A percentile compares a stretch with the other conserved stretches of the same genome.
Evolutionary conservation across 2,113 vertebrate species (phyloP).

Genomic region (Arizona elegans): DNA sequence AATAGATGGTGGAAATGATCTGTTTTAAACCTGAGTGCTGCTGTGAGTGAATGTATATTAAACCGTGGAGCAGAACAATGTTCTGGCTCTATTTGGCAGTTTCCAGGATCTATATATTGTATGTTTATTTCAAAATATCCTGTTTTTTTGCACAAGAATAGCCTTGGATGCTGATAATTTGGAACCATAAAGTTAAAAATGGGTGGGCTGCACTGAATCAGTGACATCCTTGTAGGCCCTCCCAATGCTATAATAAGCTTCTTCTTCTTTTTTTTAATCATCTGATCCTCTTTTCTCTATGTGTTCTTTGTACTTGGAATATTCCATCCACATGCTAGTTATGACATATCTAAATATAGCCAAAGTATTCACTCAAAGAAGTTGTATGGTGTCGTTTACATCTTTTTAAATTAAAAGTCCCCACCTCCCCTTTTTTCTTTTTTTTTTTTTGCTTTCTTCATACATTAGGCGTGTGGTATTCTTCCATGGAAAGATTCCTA

Average conservation of each 20-base stretch:
- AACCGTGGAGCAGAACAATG: not conserved
- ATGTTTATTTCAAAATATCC: not conserved
- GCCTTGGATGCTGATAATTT: not conserved
- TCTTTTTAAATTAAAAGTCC: not conserved
- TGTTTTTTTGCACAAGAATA: not conserved
- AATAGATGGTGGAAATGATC: not conserved
- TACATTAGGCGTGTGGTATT: not conserved
- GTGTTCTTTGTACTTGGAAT: not conserved
- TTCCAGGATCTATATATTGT: not conserved
- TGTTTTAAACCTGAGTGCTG: not conserved
- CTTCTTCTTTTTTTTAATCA: not conserved
- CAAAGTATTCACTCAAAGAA: no score
- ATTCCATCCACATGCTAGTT: not conserved
- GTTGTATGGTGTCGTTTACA: no score
- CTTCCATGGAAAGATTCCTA: not conserved
- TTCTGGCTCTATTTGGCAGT: not conserved
- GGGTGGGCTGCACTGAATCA: not conserved
- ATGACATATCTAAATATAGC: not conserved
- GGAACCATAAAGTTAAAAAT: not conserved
- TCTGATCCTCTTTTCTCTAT: not conserved
- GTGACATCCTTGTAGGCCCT: not conserved
- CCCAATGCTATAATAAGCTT: not conserved
- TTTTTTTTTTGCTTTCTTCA: not conserved
- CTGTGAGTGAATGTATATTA: not conserved
- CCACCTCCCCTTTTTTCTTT: rapidly evolving